Base-by-base conservation (phyloP, 2,888 invertebrate genomes). In the Drosophila dives region DNA sequence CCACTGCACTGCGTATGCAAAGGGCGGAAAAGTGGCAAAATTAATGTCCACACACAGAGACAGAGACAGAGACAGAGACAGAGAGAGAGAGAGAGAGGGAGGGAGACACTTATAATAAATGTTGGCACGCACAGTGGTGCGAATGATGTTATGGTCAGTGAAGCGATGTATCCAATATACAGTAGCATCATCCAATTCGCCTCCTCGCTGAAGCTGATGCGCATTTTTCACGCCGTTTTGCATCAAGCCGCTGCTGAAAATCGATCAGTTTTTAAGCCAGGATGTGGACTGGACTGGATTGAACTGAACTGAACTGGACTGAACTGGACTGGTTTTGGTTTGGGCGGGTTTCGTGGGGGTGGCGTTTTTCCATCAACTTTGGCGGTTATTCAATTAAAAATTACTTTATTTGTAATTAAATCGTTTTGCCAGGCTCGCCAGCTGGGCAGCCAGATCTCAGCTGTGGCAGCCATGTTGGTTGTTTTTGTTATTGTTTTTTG, bases 331-430 rank as follows among this genome's bases (percentile, higher is more conserved):
- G 36, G 53, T 26, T 75, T 55, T 69, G 62, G 49, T 1, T 17
- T n/a, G 29, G 40, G 20, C 59, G 60, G 53, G 23, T 32, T 50
- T 48, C n/a, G 51, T 20, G 26, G 40, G 56, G 74, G 32, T 40
- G 42, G 32, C 10, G 75, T 75, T 83, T 81, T 79, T 79, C 78
- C 82, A 86, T 83, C 84, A 81, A 83, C 81, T 84, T 85, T 85
- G 80, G 87, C 85, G 90, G 91, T 89, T 91, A 91, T 91, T 91
- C 90, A 91, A 90, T 91, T 91, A 91, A 91, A 91, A 91, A 90
- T 91, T 91, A 91, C 91, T 91, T 91, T 90, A 89, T 91, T 91
- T 90, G 90, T 90, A 91, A 91, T 91, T 91, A 91, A 91, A 91
- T 91, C 88, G 88, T 86, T 81, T 89, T 89, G 77, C 80, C 66